Base-by-base conservation (phyloP, 1,140 invertebrate species). In the Helicoverpa zea region DNA sequence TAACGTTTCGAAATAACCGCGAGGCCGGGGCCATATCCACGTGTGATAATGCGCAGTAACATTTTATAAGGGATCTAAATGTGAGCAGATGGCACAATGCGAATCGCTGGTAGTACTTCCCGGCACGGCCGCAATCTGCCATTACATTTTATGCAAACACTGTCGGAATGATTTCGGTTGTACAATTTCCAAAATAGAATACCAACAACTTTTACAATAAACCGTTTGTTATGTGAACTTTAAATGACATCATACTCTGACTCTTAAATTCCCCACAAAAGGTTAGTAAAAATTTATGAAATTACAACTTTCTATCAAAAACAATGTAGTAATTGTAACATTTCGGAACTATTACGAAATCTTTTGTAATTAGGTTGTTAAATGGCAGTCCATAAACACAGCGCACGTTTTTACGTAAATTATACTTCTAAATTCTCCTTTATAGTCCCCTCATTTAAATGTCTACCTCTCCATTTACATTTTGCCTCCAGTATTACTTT, bases 11-110 rank as follows among this genome's bases (percentile, higher is more conserved):
- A 89, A 90, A 91, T 90, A 91, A 91, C 87, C 87, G 81, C 87
- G 85, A 86, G 89, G 79, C 86, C 86, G 84, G 83, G 75, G 81
- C 89, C 84, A 88, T 91, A 91, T 90, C 83, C 90, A 91, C 88
- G 91, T 91, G 91, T 90, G 89, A 89, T 90, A 94, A 93, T 90
- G 89, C 86, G 91, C 90, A 92, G 90, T 93, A 92, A 93, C 92
- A 91, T 94, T 94, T 94, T 94, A 94, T 94, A 94, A 91, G 91
- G 91, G 92, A 92, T 91, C 88, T 91, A 89, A 91, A 92, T 92
- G 91, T 89, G 90, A 90, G 91, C 92, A 94, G 90, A 94, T 94
- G 92, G 91, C 88, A 90, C 90, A 90, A 91, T 90, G 87, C 83
- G 91, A 91, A 91, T 90, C 87, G 90, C 86, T 87, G 89, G 87